A percentile compares a stretch with the other conserved stretches of the same genome.
Conservation (phyloP, 2,888 invertebrate species). For the Plemyria rubiginata region DNA sequence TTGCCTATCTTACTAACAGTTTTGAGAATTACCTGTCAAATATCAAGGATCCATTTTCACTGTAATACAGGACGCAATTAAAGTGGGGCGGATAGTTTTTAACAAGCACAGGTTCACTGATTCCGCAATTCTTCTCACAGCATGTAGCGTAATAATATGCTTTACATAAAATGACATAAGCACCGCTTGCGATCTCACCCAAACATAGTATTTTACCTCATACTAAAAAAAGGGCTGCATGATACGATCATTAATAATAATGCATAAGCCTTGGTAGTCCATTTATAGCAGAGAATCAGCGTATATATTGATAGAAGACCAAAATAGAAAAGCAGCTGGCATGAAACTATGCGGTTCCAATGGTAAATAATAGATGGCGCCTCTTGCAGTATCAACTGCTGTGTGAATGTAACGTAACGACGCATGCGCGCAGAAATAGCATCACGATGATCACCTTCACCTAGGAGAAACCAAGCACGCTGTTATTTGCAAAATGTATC, state of each 20-base stretch:
- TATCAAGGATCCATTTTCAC: not conserved
- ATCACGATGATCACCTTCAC: slow-evolving; percentile 79
- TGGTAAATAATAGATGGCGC: slow-evolving; percentile 76
- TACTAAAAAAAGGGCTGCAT: not conserved
- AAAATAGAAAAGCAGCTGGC: slow-evolving; percentile 78
- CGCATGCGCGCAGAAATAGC: slow-evolving; percentile 81
- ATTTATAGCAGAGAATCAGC: slow-evolving; percentile 49
- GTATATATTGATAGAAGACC: slow-evolving; percentile 49
- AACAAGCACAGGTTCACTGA: not conserved
- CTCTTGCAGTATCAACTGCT: slow-evolving; percentile 51
- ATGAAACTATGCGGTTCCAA: slow-evolving; percentile 58
- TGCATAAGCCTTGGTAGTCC: slow-evolving; percentile 14
- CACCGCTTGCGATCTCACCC: not conserved
- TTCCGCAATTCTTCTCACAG: not conserved
- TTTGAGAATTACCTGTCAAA: not conserved
- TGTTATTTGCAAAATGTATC: not conserved
- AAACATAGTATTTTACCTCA: not conserved
- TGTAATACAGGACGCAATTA: not conserved
- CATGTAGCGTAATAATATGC: not conserved
- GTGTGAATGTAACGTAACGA: slow-evolving; percentile 59
- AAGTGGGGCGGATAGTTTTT: not conserved
- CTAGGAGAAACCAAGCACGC: slow-evolving; percentile 68
- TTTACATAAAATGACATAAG: not conserved
- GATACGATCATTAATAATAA: not conserved
- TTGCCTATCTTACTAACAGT: not conserved